A percentile compares a stretch with the other conserved stretches of the same genome.
These are phyloP conservation scores for Allygus modestus DNA, from an alignment of 2,888 invertebrate genomes.

Conservation along the genomic window DNA sequence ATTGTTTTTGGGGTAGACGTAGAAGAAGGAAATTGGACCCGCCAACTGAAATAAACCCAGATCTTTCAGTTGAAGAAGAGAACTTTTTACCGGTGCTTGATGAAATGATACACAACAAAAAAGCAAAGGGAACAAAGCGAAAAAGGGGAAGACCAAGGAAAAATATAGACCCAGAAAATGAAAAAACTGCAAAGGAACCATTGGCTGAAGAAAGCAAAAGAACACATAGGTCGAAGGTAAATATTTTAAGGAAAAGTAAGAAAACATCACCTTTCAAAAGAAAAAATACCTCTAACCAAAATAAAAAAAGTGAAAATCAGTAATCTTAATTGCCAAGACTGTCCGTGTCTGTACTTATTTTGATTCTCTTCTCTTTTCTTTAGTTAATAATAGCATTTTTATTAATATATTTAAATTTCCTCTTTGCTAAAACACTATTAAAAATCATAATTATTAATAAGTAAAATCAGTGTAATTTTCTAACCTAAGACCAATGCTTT, in stretches of 20 bases:
- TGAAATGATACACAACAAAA: neutral
- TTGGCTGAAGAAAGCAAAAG: neutral
- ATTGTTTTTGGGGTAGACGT: neutral
- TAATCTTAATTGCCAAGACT: too few relatives aligned
- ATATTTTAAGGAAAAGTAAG: slow-evolving; percentile 5
- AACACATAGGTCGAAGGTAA: neutral
- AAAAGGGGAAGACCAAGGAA: slow-evolving; percentile 21
- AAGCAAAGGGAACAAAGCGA: too few relatives aligned
- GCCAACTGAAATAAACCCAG: neutral
- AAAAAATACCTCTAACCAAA: neutral
- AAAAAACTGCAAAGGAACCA: neutral
- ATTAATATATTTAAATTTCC: too few relatives aligned
- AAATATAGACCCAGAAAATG: neutral
- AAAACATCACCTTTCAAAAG: neutral
- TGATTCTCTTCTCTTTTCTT: too few relatives aligned
- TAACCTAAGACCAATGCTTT: too few relatives aligned
- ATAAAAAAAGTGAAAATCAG: neutral
- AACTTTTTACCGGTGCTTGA: neutral
- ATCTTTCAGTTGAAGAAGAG: neutral
- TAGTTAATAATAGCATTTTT: too few relatives aligned
- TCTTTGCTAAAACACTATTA: too few relatives aligned
- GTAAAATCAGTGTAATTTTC: too few relatives aligned
- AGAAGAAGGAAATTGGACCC: neutral
- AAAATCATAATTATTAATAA: too few relatives aligned
- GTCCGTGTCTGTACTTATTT: too few relatives aligned